phyloP scores from a whole-genome alignment of 1,140 invertebrate species.

The Coptotermes formosanus region DNA sequence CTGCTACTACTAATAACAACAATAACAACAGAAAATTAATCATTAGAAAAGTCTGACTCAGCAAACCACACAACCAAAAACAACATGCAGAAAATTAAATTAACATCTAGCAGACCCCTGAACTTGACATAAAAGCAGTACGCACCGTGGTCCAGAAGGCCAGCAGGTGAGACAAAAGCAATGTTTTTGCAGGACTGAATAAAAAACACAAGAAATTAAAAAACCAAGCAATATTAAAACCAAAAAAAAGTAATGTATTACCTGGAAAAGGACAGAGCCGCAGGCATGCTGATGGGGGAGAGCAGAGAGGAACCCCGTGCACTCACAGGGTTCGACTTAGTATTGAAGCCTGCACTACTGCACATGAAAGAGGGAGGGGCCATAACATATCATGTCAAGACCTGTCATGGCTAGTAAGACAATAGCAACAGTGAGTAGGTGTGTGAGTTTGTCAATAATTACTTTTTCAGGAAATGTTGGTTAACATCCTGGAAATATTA shows the following conservation, averaged over 20 bases:
- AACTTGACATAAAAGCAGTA: not conserved
- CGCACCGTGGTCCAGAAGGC: not conserved
- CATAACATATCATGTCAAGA: slow-evolving; percentile 21
- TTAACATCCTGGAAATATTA: slow-evolving; percentile 14
- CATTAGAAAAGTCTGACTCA: not conserved
- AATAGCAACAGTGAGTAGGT: not conserved
- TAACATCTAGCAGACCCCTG: not conserved
- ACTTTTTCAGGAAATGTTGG: not conserved
- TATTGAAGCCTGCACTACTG: slow-evolving; percentile 45
- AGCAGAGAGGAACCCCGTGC: slow-evolving; percentile 60
- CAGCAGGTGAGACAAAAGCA: not conserved
- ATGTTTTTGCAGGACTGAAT: not conserved
- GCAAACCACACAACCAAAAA: not conserved
- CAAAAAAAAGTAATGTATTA: slow-evolving; percentile 46
- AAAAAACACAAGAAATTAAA: slow-evolving; percentile 16
- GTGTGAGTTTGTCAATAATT: not conserved
- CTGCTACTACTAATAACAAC: too few species aligned
- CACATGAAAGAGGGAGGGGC: slow-evolving; percentile 30
- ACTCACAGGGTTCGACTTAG: slow-evolving; percentile 53
- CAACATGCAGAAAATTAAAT: not conserved
- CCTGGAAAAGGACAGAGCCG: slow-evolving; percentile 72
- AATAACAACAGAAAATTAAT: not conserved
- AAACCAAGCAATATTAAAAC: slow-evolving; percentile 30
- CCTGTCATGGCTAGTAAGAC: not conserved
- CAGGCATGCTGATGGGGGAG: slow-evolving; percentile 72